Base-by-base conservation (phyloP, 2,113 vertebrate genomes). In the Ariopsis seemanni region DNA sequence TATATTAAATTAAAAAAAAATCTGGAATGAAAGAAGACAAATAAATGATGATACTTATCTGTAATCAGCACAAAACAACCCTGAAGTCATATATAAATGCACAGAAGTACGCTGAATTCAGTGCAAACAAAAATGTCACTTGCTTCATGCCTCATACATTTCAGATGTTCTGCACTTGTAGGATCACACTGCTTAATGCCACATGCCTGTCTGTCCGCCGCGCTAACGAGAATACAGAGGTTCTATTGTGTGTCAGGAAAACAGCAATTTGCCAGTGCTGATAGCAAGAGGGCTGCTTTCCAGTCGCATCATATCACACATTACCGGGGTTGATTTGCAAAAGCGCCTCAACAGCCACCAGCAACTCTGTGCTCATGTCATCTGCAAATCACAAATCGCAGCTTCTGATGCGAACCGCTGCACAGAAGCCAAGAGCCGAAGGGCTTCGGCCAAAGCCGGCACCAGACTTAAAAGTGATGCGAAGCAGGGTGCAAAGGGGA, bases 361-460 rank as follows among this genome's bases (percentile, higher is more conserved):
- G 95, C 95, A 62, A 89, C 71, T 88, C 85, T 95, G 95, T 94
- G 96, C 95, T 95, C 96, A 96, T 96, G 96, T 97, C 96, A 98
- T 98, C 96, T 97, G 95, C 96, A 97, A 97, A 97, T 97, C 97
- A 96, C 95, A 96, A 96, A 96, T 96, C 95, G 94, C 94, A 96
- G 95, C 96, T 96, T 96, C 94, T 96, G 95, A 97, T 96, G 96
- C 92, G 89, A 97, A 95, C 94, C 96, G 96, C 95, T 97, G 96
- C 96, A 96, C 96, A 96, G 95, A 89, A 94, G 95, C 96, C 95
- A 96, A 96, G 95, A 95, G 96, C 97, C 96, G 95, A 96, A 96
- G 96, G 96, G 96, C 96, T 96, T 94, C 84, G 89, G 94, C 92
- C 96, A 93, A 93, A 95, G 95, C 96, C 96, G 92, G 95, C 95